phyloP scores from a whole-genome alignment of 2,888 invertebrate genomes.

The Pecten maximus region DNA sequence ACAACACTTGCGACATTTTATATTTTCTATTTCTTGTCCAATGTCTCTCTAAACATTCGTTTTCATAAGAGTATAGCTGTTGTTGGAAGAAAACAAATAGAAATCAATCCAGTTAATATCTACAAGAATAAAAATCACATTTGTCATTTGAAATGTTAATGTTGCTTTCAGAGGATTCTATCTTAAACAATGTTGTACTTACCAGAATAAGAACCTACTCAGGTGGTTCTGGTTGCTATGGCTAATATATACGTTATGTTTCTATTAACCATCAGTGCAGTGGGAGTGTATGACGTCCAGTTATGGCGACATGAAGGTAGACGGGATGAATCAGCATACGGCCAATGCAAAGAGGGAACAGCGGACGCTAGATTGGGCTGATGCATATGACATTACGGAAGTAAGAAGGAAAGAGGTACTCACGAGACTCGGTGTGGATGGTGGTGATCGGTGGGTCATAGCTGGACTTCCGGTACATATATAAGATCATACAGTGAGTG shows the following conservation, averaged over 20 bases:
- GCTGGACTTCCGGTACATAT: not conserved
- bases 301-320: not conserved
- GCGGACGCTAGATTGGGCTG: not conserved
- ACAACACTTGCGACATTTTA: no score
- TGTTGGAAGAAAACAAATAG: no score
- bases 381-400: not conserved
- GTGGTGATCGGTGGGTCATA: not conserved
- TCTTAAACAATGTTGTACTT: not conserved
- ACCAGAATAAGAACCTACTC: not conserved
- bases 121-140: not conserved
- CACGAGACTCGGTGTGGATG: not conserved
- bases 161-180: no score
- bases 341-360: not conserved
- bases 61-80: no score
- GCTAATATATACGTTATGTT: not conserved
- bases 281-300: not conserved
- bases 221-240: not conserved
- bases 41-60: no score
- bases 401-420: not conserved
- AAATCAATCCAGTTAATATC: no score
- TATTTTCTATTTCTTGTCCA: no score
- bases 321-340: not conserved
- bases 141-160: not conserved
- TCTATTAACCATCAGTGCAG: not conserved
- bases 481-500: no score